A percentile compares a stretch with the other conserved stretches of the same genome.
Conservation (phyloP, 2,888 invertebrate genomes). For the Papilio elwesi region DNA sequence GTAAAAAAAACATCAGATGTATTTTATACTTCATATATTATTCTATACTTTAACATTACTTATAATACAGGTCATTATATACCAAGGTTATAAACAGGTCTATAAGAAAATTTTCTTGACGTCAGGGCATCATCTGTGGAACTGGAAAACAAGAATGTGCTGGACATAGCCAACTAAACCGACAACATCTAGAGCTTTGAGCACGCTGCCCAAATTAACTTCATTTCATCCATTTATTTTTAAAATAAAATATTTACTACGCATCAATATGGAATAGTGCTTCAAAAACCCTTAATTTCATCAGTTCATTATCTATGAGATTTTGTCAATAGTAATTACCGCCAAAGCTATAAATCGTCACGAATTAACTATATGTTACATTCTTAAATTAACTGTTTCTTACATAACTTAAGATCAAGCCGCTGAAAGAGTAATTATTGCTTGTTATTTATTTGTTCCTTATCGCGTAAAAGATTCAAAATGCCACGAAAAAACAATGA, state of each 20-base stretch:
- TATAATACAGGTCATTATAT: background rate
- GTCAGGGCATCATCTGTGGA: background rate
- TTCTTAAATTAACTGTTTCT: too few species aligned
- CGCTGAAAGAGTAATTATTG: too few species aligned
- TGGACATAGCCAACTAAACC: background rate
- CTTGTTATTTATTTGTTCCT: too few species aligned
- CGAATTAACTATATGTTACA: too few species aligned
- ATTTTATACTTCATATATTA: too few species aligned
- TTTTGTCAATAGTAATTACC: too few species aligned
- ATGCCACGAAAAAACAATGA: background rate
- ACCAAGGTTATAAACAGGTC: background rate
- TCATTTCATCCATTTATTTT: conserved; percentile 2
- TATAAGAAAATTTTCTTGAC: background rate
- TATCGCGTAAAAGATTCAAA: background rate
- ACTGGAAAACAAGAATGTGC: conserved; percentile 13
- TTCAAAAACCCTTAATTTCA: too few species aligned
- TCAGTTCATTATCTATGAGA: too few species aligned
- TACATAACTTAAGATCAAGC: too few species aligned
- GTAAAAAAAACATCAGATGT: too few species aligned
- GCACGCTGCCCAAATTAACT: conserved; percentile 38
- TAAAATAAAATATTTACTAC: background rate
- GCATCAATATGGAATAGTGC: too few species aligned
- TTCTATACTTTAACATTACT: background rate
- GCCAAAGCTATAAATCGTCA: too few species aligned
- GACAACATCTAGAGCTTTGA: conserved; percentile 21